Evolutionary conservation across 2,888 invertebrate genomes (phyloP).

Genomic region (Girardia tigrina): DNA sequence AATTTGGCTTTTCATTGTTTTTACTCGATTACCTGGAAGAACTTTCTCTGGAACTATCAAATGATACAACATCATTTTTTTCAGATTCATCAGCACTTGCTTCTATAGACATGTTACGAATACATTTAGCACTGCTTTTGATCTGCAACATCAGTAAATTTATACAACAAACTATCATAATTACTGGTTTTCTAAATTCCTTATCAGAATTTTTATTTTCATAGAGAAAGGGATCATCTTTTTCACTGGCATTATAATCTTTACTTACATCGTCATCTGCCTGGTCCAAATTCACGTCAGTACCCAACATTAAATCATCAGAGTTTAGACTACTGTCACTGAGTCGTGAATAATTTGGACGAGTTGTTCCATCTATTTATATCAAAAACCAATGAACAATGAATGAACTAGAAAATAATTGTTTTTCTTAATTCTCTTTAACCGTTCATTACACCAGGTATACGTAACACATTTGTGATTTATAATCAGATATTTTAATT

Average conservation of each 20-base stretch:
- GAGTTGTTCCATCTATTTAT: too few relatives aligned
- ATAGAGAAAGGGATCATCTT: conserved; percentile 29
- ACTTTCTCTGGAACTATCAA: conserved; percentile 12
- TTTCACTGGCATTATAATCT: conserved; percentile 29
- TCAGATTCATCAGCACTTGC: not conserved
- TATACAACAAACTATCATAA: not conserved
- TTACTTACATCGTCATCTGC: conserved; percentile 32
- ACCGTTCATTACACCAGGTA: too few relatives aligned
- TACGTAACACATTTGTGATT: too few relatives aligned
- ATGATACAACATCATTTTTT: not conserved
- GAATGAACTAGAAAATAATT: too few relatives aligned
- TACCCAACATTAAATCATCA: conserved; percentile 32
- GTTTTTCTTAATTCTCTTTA: too few relatives aligned
- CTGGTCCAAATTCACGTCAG: conserved; percentile 29
- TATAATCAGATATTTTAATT: too few relatives aligned
- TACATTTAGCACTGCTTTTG: not conserved
- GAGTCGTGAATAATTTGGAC: not conserved
- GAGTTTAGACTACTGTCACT: conserved; percentile 30
- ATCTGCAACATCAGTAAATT: not conserved
- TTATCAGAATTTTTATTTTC: not conserved
- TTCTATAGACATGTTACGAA: not conserved
- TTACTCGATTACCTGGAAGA: not conserved
- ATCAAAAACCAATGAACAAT: too few relatives aligned
- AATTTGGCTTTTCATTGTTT: too few relatives aligned
- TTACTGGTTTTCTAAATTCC: not conserved